Evolutionary conservation across 2,888 invertebrate genomes (phyloP).

Genomic region (Acrobasis repandana): DNA sequence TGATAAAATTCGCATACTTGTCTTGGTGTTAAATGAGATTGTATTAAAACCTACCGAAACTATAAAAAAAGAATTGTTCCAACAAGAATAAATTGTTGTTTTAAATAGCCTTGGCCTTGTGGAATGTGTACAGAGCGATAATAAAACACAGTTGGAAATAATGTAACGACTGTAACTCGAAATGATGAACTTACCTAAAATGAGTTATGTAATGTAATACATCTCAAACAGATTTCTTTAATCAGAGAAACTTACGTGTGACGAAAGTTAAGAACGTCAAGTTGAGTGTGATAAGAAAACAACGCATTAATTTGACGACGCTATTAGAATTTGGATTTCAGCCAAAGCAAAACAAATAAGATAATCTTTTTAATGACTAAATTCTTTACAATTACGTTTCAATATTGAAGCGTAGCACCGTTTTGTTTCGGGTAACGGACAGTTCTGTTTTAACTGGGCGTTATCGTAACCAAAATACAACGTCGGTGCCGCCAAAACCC

Average conservation of each 20-base stretch:
- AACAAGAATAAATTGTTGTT: conserved; percentile 44
- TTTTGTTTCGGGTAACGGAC: conserved; percentile 44
- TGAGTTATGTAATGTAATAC: conserved; percentile 28
- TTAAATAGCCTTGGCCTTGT: conserved; percentile 67
- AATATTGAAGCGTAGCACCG: conserved; percentile 38
- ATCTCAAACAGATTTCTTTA: conserved; percentile 5
- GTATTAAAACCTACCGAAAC: not conserved
- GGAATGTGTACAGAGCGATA: conserved; percentile 54
- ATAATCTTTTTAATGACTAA: conserved; percentile 33
- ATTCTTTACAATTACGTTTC: conserved; percentile 38
- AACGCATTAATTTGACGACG: conserved; percentile 30
- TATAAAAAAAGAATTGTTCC: conserved; percentile 39
- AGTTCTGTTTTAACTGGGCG: conserved; percentile 50
- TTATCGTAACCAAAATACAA: conserved; percentile 65
- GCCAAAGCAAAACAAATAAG: conserved; percentile 40
- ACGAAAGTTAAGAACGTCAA: conserved; percentile 19
- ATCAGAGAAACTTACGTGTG: conserved; percentile 2
- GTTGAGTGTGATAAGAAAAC: conserved; percentile 32
- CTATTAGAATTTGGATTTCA: conserved; percentile 43
- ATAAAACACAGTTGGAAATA: conserved; percentile 60
- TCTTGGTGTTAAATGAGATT: conserved; percentile 2
- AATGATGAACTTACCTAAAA: conserved; percentile 23
- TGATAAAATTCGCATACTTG: not conserved
- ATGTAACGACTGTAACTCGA: conserved; percentile 39
- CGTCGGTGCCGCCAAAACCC: conserved; percentile 62